Conservation (phyloP, 2,888 invertebrate genomes). For the Nematopogon swammerdamellus region DNA sequence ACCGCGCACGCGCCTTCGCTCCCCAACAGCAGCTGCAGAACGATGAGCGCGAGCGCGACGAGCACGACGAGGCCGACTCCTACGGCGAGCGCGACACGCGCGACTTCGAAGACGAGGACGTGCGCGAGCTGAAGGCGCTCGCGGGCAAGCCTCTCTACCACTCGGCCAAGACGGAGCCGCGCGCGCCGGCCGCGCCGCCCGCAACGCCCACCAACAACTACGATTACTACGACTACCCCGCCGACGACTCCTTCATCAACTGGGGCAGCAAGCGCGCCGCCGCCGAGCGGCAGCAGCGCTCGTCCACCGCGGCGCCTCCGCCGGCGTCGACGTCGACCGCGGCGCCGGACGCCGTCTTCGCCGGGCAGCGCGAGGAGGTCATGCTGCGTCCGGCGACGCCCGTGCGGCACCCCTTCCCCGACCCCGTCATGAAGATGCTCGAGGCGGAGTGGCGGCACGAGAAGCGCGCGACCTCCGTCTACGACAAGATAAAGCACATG, state of each 20-base stretch:
- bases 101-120: conserved; percentile 61
- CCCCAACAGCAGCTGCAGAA: conserved; percentile 1
- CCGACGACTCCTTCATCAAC: conserved; percentile 49
- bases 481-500: conserved; percentile 55
- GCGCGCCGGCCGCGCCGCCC: conserved; percentile 19
- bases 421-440: conserved; percentile 49
- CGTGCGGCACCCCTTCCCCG: conserved; percentile 46
- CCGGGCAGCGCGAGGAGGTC: conserved; percentile 63
- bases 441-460: conserved; percentile 20
- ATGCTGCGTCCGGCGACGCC: conserved; percentile 59
- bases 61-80: conserved; percentile 11
- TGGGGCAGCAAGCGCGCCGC: conserved; percentile 50
- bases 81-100: conserved; percentile 16
- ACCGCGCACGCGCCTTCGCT: conserved; percentile 17
- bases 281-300: conserved; percentile 31
- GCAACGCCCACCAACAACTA: conserved; percentile 5
- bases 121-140: conserved; percentile 61
- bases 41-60: conserved; percentile 7
- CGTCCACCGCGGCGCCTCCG: conserved; percentile 17
- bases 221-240: conserved; percentile 37
- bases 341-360: conserved; percentile 25
- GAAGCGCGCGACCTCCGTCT: conserved; percentile 40
- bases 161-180: conserved; percentile 41
- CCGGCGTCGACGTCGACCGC: conserved; percentile 19
- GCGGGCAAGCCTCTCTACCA: conserved; percentile 52